Evolutionary conservation across 2,888 invertebrate genomes (phyloP), one percentile per base, ranked within the genome.

Genomic region (Drosophila heteroneura): DNA sequence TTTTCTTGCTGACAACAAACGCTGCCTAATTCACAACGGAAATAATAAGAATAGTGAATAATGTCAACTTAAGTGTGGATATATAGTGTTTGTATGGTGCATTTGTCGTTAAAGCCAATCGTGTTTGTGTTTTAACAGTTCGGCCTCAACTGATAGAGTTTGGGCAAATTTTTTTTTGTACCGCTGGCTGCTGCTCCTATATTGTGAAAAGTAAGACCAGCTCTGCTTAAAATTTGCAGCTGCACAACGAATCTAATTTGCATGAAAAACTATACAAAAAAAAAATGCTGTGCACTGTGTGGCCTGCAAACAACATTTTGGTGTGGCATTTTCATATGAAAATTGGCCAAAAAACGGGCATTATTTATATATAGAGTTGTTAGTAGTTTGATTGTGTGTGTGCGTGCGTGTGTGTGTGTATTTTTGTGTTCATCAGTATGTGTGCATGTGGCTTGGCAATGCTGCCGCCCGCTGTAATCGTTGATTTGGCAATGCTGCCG

Each of bases 401-500:
- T 71, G 57, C 52, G 47, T 16, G 66, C 63, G 64, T 70, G 58
- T 47, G 59, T 71, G 57, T 56, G 51, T 58, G 52, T 65, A 49
- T 33, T 58, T 71, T 69, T 76, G 69, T 70, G 69, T 70, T 39
- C 60, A 53, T 57, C 35, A 68, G 58, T 58, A 22, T 61, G 60
- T 61, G 63, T 73, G 67, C 59, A 62, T 67, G 72, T 70, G 57
- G 71, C 82, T 79, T 81, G 80, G 82, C 81, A 81, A 82, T 82
- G 79, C 82, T 82, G 79, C 79, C 67, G 69, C 70, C 78, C 66
- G 71, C 67, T 81, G 81, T 67, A 77, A 57, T 64, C 81, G 85
- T 88, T 72, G 82, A 88, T 83, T 85, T 85, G 84, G 88, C 84
- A 85, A 85, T 84, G 85, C 89, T 78, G 80, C 61, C 61, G 66